Evolutionary conservation across 1,140 invertebrate species (phyloP).

Genomic region (Amphibalanus amphitrite): DNA sequence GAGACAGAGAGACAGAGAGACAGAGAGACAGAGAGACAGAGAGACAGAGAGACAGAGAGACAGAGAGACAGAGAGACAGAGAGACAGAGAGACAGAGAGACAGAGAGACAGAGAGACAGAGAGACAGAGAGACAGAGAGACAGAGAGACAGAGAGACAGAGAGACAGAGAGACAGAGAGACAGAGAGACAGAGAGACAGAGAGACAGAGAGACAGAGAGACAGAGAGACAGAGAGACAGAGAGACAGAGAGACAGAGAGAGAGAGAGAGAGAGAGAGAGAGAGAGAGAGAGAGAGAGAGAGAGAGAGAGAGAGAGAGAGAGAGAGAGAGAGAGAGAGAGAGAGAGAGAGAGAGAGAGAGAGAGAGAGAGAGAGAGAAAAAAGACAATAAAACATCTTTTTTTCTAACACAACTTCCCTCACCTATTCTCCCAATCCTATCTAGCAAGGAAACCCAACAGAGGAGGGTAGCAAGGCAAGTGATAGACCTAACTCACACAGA

Average conservation of each 20-base stretch:
- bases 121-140: slow-evolving; percentile 8
- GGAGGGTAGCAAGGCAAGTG: no score
- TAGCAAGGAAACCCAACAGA: no score
- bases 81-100: slow-evolving; percentile 6
- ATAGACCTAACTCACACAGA: no score
- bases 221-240: slow-evolving; percentile 7
- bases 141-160: slow-evolving; percentile 7
- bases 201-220: slow-evolving; percentile 10
- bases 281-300: no score
- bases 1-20: background rate
- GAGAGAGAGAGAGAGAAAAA: no score
- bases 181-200: slow-evolving; percentile 1
- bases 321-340: no score
- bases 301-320: no score
- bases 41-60: slow-evolving; percentile 10
- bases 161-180: slow-evolving; percentile 8
- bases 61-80: slow-evolving; percentile 10
- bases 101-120: slow-evolving; percentile 4
- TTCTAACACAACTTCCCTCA: no score
- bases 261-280: slow-evolving; percentile 3
- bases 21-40: background rate
- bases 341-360: no score
- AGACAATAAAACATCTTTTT: no score
- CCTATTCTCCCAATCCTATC: no score
- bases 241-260: slow-evolving; percentile 10